A percentile compares a stretch with the other conserved stretches of the same genome.
Evolutionary conservation across 2,797 vertebrate species (phyloP).

Genomic region (Gymnopithys bicolor): DNA sequence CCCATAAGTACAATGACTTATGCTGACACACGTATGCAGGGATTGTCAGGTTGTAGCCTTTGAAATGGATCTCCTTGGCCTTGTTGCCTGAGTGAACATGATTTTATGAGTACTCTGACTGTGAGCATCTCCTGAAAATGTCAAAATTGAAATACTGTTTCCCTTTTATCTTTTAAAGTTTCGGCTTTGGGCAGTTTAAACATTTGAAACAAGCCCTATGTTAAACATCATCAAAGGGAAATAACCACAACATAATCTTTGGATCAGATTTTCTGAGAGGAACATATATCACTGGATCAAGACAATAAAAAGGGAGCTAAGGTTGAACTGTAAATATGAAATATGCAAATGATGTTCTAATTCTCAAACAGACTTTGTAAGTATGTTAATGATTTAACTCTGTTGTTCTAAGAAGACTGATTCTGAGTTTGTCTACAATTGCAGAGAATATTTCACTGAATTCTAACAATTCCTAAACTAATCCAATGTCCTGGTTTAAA

Average conservation of each 20-base stretch:
- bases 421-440: neutral
- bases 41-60: neutral
- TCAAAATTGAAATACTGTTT: neutral
- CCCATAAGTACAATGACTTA: neutral
- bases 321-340: neutral
- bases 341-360: neutral
- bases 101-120: neutral
- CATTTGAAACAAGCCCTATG: neutral
- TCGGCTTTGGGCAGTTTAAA: neutral
- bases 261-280: neutral
- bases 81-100: neutral
- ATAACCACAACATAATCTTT: neutral
- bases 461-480: neutral
- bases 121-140: neutral
- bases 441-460: neutral
- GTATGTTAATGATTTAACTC: neutral
- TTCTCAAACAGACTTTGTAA: neutral
- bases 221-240: neutral
- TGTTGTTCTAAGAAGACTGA: neutral
- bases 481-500: neutral
- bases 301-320: neutral
- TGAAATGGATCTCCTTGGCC: neutral
- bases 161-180: neutral
- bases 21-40: neutral
- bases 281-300: neutral